Base-by-base conservation (phyloP, 2,113 vertebrate species). In the Nerophis ophidion region DNA sequence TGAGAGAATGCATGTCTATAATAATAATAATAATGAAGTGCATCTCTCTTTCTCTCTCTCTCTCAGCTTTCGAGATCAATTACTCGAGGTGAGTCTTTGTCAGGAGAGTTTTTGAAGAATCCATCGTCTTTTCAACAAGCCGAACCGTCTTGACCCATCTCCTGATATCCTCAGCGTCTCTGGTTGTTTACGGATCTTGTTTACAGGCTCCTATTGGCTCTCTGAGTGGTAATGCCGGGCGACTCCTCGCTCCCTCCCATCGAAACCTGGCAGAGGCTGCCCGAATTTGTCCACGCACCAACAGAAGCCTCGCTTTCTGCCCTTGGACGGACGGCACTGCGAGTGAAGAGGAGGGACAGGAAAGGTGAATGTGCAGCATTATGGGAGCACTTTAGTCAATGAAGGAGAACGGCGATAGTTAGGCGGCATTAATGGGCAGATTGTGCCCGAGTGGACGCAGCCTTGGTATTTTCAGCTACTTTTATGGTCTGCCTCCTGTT, bases 271-370 rank as follows among this genome's bases (percentile, higher is more conserved):
- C 68, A 98, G 83, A 0, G 92, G 90, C 77, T 95, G 93, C 35
- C 96, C 96, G 0, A 96, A 98, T 81, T 94, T 96, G 84, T 98
- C 95, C 86, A 98, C 96, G 0, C 93, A 96, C 96, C 95, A 98
- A 87, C 95, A 98, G 83, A 92, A 91, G 64, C 96, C 96, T 64
- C 95, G 91, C 81, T 93, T 97, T 70, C 91, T 87, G 81, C 96
- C 96, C 82, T 94, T 96, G 76, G 96, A 96, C 0, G 95, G 93
- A 72, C 93, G 93, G 71, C 96, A 98, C 95, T 98, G 86, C 45
- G n/a, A 76, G 77, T 66, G 14, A 82, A 76, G 49, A 80, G 55
- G 65, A 60, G 65, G 61, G 38, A 77, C 33, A 81, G 12, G 12
- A 44, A 44, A 66, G 68, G 68, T 80, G 65, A 71, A 82, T 58